These are phyloP conservation scores for Carduelis carduelis DNA, from an alignment of 2,797 vertebrate genomes.

Conservation along the genomic window DNA sequence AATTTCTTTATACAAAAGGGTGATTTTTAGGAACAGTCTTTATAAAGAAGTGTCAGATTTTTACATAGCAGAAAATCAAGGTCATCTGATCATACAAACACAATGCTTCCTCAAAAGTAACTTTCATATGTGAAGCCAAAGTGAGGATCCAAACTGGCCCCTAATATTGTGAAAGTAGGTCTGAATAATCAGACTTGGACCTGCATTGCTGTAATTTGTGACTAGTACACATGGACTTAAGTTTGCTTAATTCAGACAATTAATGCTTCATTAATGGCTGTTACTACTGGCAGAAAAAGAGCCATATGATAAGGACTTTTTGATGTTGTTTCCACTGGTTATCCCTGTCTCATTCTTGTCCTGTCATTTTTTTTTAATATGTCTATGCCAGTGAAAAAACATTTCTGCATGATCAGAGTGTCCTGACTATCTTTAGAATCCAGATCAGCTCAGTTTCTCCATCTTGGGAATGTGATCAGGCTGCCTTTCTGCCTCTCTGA, in stretches of 20 bases:
- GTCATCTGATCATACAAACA: not conserved
- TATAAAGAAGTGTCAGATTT: not conserved
- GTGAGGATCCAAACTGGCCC: not conserved
- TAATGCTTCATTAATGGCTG: not conserved
- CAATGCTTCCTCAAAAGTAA: not conserved
- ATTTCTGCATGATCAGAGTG: not conserved
- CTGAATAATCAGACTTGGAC: not conserved
- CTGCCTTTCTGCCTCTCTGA: not conserved
- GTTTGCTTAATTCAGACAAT: not conserved
- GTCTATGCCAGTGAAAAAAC: not conserved
- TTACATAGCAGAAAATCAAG: not conserved
- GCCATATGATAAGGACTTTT: not conserved
- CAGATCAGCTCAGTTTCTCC: not conserved
- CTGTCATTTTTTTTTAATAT: not conserved
- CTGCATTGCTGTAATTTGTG: not conserved
- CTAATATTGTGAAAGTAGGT: not conserved
- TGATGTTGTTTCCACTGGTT: not conserved
- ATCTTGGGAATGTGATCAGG: not conserved
- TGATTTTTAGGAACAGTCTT: not conserved
- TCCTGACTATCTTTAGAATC: not conserved
- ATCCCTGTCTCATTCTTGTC: not conserved
- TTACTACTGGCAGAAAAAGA: not conserved
- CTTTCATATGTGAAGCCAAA: not conserved
- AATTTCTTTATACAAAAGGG: not conserved
- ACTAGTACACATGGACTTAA: not conserved